A percentile compares a stretch with the other conserved stretches of the same genome.
Conservation (phyloP, 2,888 invertebrate species). For the Nomada fabriciana region DNA sequence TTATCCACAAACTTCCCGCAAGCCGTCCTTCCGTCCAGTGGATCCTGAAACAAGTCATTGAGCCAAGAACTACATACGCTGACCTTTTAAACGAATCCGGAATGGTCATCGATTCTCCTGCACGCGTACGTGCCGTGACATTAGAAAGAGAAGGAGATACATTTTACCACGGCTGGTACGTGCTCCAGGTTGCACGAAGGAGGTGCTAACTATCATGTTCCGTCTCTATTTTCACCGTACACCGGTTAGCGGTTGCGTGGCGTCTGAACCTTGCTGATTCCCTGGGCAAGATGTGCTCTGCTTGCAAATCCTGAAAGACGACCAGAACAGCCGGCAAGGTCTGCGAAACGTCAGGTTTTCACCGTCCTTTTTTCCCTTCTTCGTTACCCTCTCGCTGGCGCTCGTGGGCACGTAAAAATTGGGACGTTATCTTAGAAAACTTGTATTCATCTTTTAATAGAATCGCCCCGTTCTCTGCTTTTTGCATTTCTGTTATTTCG, state of each 20-base stretch:
- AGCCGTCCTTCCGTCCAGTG: not conserved
- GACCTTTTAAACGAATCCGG: slow-evolving; percentile 18
- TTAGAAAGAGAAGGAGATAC: slow-evolving; percentile 67
- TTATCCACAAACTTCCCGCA: not conserved
- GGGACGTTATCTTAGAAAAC: too few species aligned
- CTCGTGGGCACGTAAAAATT: too few species aligned
- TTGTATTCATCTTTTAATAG: too few species aligned
- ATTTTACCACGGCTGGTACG: slow-evolving; percentile 78
- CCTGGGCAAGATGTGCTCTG: slow-evolving; percentile 9
- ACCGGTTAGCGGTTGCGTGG: not conserved
- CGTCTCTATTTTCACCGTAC: slow-evolving; percentile 43
- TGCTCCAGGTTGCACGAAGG: slow-evolving; percentile 65
- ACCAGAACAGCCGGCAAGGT: not conserved
- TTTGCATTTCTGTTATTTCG: slow-evolving; percentile 22
- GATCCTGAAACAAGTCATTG: slow-evolving; percentile 33
- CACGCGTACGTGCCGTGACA: slow-evolving; percentile 56
- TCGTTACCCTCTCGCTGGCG: too few species aligned
- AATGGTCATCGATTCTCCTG: slow-evolving; percentile 47
- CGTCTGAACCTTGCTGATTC: slow-evolving; percentile 9
- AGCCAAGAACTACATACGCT: slow-evolving; percentile 5
- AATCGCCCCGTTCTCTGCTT: not conserved
- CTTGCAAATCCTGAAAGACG: slow-evolving; percentile 36
- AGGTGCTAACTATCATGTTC: slow-evolving; percentile 44
- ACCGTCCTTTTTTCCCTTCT: too few species aligned
- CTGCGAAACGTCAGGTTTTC: not conserved